phyloP scores from a whole-genome alignment of 2,888 invertebrate species.

The Yponomeuta malinellus region DNA sequence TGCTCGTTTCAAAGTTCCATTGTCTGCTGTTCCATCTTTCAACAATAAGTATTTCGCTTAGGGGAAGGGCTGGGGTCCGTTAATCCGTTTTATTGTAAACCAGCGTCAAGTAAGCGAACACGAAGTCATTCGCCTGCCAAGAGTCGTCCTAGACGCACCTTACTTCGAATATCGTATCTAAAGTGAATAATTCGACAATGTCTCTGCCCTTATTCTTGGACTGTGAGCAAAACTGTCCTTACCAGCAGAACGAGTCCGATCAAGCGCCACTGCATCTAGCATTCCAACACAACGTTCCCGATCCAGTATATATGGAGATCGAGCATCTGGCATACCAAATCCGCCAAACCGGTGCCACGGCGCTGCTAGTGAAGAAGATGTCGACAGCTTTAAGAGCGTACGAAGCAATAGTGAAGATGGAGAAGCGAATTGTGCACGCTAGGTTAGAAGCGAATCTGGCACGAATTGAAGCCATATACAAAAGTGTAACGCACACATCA shows the following conservation, averaged over 20 bases:
- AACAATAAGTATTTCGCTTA: too few species aligned
- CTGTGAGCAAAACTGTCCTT: neutral
- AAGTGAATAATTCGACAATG: neutral
- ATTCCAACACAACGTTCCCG: neutral
- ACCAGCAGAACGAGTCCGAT: neutral
- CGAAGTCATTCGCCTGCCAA: too few species aligned
- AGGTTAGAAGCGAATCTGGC: neutral
- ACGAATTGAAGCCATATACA: neutral
- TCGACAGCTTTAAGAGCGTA: neutral
- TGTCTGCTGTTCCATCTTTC: too few species aligned
- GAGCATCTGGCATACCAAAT: conserved; percentile 1
- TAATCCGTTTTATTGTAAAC: too few species aligned
- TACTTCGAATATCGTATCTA: too few species aligned
- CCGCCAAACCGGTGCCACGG: neutral
- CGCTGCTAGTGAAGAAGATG: neutral
- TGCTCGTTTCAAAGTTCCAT: too few species aligned
- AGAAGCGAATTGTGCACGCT: neutral
- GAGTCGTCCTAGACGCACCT: too few species aligned
- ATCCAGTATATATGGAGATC: neutral
- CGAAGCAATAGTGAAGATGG: neutral
- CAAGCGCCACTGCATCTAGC: neutral
- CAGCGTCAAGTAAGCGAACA: too few species aligned
- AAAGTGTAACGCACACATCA: neutral
- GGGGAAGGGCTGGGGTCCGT: too few species aligned
- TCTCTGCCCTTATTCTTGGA: neutral